Evolutionary conservation across 2,888 invertebrate species (phyloP).

Genomic region (Erebia aethiops): DNA sequence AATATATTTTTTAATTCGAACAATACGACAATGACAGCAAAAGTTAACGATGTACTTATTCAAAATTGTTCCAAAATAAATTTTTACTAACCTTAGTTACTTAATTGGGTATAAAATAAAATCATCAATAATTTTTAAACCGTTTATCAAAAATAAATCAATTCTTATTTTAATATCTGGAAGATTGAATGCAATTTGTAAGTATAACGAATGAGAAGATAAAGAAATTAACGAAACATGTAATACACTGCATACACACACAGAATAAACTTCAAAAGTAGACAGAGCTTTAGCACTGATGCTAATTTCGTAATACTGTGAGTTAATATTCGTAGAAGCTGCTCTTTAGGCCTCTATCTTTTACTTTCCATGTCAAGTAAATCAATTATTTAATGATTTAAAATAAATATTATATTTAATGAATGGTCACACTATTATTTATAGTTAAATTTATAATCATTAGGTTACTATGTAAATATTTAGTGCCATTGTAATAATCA

Average conservation of each 20-base stretch:
- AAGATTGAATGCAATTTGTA: background rate
- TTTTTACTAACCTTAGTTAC: background rate
- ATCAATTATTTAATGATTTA: background rate
- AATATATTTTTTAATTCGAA: constrained; percentile 39
- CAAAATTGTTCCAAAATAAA: background rate
- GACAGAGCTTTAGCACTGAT: too few relatives aligned
- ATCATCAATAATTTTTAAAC: background rate
- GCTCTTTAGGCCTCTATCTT: background rate
- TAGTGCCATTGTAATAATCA: constrained; percentile 51
- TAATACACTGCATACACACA: too few relatives aligned
- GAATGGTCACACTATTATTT: constrained; percentile 35
- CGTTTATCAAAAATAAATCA: background rate
- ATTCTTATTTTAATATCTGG: background rate
- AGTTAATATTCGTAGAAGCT: too few relatives aligned
- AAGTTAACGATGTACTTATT: background rate
- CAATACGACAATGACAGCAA: constrained; percentile 30
- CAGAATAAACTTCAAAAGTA: too few relatives aligned
- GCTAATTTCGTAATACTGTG: too few relatives aligned
- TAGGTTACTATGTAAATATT: constrained; percentile 49
- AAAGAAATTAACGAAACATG: too few relatives aligned
- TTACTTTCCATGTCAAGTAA: background rate
- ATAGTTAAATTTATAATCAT: constrained; percentile 27
- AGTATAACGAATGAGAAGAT: background rate
- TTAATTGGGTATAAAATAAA: background rate
- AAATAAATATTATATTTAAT: background rate